Evolutionary conservation across 2,888 invertebrate species (phyloP).

Genomic region (Nineta flava): DNA sequence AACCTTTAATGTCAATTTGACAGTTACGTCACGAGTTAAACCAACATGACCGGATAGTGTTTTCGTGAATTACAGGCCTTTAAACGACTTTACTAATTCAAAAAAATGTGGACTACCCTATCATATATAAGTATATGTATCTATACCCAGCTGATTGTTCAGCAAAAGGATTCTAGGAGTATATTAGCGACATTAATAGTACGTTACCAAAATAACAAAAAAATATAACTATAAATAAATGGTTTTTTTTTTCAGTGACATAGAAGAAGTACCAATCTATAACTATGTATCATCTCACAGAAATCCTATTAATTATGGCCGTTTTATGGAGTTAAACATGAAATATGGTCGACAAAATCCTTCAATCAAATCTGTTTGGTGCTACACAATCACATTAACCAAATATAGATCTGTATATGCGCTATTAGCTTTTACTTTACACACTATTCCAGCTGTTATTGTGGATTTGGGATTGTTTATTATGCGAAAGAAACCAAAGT

Average conservation of each 20-base stretch:
- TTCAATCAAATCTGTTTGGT: conserved; percentile 20
- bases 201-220: no score
- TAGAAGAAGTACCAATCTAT: neutral
- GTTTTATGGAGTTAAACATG: conserved; percentile 14
- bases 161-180: no score
- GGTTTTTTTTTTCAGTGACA: neutral
- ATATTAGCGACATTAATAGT: no score
- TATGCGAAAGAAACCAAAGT: conserved; percentile 32
- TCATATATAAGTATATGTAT: no score
- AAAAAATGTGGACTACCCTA: no score
- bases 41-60: no score
- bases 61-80: no score
- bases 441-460: conserved; percentile 39
- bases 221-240: no score
- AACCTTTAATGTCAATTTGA: no score
- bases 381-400: conserved; percentile 28
- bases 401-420: conserved; percentile 24
- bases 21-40: no score
- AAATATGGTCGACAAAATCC: conserved; percentile 21
- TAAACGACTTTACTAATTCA: no score
- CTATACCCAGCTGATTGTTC: no score
- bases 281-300: conserved; percentile 1
- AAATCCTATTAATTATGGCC: neutral
- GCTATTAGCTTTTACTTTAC: conserved; percentile 33
- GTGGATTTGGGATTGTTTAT: conserved; percentile 32